Base-by-base conservation (phyloP, 2,113 vertebrate genomes). In the Alouatta palliata region DNA sequence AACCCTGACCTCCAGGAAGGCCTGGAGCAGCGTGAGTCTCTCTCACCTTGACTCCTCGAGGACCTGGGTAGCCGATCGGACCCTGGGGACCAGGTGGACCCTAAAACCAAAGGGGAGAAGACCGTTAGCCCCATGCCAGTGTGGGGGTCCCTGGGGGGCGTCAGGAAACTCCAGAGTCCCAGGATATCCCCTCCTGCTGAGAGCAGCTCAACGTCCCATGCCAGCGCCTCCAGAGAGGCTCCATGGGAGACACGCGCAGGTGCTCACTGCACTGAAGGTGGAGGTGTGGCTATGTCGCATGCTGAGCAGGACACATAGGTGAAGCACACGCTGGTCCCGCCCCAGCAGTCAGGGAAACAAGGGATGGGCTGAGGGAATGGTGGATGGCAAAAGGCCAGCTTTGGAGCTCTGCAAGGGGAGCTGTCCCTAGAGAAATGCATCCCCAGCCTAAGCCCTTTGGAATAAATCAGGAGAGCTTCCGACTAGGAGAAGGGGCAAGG, bases 21-120 rank as follows among this genome's bases (percentile, higher is more conserved):
- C 43, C 20, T 0, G 17, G 3, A 19, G 27, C 0, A 0, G 16
- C 6, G 0, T 4, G 3, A n/a, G 0, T 8, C 43, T 91, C 52
- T 37, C 99, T 99, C 97, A 99, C 99, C 99, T 99, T 99, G 73
- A 99, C 99, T 82, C 99, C 99, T 2, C 99, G 99, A 2, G 99
- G 98, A 23, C 99, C 99, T 4, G 99, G 99, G 77, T 99, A 99
- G 85, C 99, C 99, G 0, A 99, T 99, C 20, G 99, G 99, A 88
- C 99, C 99, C 98, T 99, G 99, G 95, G 99, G 99, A 43, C 99
- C 99, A 20, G 99, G 95, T 0, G 99, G 99, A 96, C 99, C 99
- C 99, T 99, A 77, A 0, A 89, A 83, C 6, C 82, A 47, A 95
- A 95, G 7, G 4, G 37, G 30, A 37, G 45, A 54, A 87, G 1